Evolutionary conservation across 30 jellyfish, hydroid and myxozoan genomes (phyloP).

Genomic region (Aurelia aurita complex sp. Pacific): DNA sequence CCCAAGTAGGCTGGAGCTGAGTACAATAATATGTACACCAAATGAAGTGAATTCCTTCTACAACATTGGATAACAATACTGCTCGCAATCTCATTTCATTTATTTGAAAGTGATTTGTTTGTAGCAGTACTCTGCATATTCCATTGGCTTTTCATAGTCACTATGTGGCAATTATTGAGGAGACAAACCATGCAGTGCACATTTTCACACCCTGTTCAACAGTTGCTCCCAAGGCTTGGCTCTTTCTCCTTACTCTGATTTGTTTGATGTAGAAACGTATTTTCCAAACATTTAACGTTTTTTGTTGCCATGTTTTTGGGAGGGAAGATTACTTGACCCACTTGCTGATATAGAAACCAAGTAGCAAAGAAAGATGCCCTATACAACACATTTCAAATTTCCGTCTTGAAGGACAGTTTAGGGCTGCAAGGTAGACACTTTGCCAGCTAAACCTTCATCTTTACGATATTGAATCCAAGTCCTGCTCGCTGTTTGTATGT

Average conservation of each 20-base stretch:
- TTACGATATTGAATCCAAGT: too few species aligned
- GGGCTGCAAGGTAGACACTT: too few species aligned
- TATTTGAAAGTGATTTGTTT: constrained; percentile 30
- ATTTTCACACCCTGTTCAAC: background rate
- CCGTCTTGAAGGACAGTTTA: too few species aligned
- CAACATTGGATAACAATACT: constrained; percentile 72
- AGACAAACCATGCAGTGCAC: constrained; percentile 97
- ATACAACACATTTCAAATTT: too few species aligned
- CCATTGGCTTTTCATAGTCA: constrained; percentile 92
- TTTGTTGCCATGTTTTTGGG: too few species aligned
- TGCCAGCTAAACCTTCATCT: too few species aligned
- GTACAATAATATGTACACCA: constrained; percentile 46
- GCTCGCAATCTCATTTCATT: constrained; percentile 46
- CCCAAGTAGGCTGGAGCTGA: constrained; percentile 74
- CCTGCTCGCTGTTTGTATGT: too few species aligned
- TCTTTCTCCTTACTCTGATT: background rate
- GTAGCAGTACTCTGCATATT: constrained; percentile 88
- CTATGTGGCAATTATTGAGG: constrained; percentile 83
- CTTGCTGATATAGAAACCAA: too few species aligned
- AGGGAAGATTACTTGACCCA: too few species aligned
- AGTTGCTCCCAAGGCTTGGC: too few species aligned
- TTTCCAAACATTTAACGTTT: background rate
- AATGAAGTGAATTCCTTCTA: constrained; percentile 74
- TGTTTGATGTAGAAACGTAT: background rate
- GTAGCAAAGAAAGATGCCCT: too few species aligned